A percentile compares a stretch with the other conserved stretches of the same genome.
phyloP scores from a whole-genome alignment of 2,888 invertebrate genomes.

The Coelinius sp. region DNA sequence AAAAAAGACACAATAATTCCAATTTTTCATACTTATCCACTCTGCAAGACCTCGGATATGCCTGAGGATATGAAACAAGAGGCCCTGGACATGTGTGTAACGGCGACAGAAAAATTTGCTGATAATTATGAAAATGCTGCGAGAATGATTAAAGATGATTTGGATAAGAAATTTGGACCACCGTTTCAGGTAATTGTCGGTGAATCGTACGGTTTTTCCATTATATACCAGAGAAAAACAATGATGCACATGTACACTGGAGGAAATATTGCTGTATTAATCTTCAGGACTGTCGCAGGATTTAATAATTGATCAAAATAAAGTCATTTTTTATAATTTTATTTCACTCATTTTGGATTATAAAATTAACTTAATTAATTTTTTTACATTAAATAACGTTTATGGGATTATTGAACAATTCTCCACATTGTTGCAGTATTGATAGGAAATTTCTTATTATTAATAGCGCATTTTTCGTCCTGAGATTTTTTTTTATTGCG shows the following conservation, averaged over 20 bases:
- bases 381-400: neutral
- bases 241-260: constrained; percentile 92
- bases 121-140: constrained; percentile 78
- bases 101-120: constrained; percentile 78
- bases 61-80: constrained; percentile 87
- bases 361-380: constrained; percentile 2
- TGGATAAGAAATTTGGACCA: constrained; percentile 96
- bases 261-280: constrained; percentile 82
- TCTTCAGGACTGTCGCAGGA: constrained; percentile 60
- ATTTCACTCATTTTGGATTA: constrained; percentile 3
- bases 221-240: constrained; percentile 91
- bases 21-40: constrained; percentile 84
- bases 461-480: neutral
- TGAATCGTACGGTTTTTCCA: constrained; percentile 94
- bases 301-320: constrained; percentile 40
- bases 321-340: neutral
- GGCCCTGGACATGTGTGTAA: constrained; percentile 77
- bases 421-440: neutral
- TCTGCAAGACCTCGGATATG: constrained; percentile 86
- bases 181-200: constrained; percentile 89
- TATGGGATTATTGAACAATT: neutral
- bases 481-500: neutral
- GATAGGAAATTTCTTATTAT: neutral
- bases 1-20: constrained; percentile 73
- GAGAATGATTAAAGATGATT: constrained; percentile 86